Conservation (phyloP, 2,888 invertebrate genomes). For the Opisthograptis luteolata region DNA sequence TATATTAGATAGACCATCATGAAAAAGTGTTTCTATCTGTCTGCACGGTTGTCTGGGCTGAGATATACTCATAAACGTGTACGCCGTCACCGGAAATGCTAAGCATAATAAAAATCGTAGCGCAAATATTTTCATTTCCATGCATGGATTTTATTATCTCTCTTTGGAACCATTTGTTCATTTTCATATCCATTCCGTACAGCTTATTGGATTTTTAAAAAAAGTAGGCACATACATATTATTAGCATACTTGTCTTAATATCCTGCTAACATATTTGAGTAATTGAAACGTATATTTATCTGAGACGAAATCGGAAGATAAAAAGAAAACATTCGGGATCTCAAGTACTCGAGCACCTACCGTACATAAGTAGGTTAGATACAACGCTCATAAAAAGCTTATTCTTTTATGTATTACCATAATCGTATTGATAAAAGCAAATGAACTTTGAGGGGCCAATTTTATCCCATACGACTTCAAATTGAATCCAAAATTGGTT, state of each 20-base stretch:
- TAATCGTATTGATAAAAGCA: constrained; percentile 19
- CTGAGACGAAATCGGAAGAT: constrained; percentile 23
- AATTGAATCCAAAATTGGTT: constrained; percentile 23
- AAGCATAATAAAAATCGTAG: too few species aligned
- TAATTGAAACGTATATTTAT: constrained; percentile 21
- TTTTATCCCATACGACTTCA: constrained; percentile 8
- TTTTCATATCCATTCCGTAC: neutral
- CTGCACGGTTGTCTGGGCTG: too few species aligned
- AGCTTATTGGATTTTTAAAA: neutral
- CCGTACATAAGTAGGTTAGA: neutral
- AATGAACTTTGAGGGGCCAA: constrained; percentile 14
- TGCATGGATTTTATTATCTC: too few species aligned
- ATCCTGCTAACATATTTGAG: constrained; percentile 19
- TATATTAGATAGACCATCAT: too few species aligned
- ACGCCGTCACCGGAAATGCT: too few species aligned
- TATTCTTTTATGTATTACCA: constrained; percentile 14
- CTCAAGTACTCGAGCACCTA: neutral
- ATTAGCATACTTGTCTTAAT: neutral
- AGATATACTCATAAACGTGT: too few species aligned
- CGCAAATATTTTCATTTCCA: too few species aligned
- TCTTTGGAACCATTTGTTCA: neutral
- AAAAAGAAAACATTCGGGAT: constrained; percentile 16
- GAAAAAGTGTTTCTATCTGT: too few species aligned
- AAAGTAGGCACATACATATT: neutral
- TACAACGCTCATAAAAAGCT: constrained; percentile 3